Conservation (phyloP, 2,797 vertebrate species). For the Danio tinwini region DNA sequence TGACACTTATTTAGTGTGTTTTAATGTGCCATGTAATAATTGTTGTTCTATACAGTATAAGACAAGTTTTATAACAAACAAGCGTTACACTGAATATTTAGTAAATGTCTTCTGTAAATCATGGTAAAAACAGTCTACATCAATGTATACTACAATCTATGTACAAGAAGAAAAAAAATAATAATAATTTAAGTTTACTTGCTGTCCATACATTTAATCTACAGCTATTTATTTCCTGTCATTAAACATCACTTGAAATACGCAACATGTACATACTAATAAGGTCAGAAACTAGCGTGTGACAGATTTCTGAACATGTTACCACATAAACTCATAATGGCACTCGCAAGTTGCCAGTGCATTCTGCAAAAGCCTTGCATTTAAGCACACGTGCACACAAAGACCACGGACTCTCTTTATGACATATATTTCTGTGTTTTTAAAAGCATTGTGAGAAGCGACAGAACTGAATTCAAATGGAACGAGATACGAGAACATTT, state of each 20-base stretch:
- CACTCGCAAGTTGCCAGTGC: neutral
- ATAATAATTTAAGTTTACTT: no score
- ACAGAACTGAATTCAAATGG: neutral
- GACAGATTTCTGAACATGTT: neutral
- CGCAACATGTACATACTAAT: constrained; percentile 1
- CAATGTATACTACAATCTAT: no score
- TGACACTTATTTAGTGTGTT: no score
- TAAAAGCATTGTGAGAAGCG: neutral
- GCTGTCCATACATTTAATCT: neutral
- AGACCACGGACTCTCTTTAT: constrained; percentile 3
- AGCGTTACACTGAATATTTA: no score
- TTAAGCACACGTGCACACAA: neutral
- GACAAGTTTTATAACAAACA: no score
- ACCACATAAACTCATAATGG: constrained; percentile 17
- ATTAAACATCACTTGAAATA: neutral
- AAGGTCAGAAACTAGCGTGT: constrained; percentile 1
- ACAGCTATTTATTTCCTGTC: neutral
- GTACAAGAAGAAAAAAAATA: no score
- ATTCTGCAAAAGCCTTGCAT: constrained; percentile 17
- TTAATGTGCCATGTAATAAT: no score
- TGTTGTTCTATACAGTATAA: no score
- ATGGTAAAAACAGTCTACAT: no score
- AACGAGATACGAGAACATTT: neutral
- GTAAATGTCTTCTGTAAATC: no score
- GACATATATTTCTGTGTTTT: neutral